Conservation (phyloP, 2,113 vertebrate species). For the Sylvietta virens region DNA sequence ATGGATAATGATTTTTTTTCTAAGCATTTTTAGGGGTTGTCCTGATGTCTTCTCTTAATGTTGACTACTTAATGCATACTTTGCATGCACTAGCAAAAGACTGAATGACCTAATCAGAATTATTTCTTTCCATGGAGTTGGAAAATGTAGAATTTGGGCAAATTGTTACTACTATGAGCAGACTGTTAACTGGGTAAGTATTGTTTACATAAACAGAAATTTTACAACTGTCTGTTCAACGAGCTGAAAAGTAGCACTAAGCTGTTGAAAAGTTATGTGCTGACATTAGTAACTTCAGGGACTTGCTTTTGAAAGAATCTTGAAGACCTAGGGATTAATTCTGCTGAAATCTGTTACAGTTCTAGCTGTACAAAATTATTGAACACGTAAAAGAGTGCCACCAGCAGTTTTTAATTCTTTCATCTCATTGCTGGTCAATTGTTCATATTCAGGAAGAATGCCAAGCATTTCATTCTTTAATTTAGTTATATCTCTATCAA, state of each 20-base stretch:
- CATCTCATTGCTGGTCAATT: background rate
- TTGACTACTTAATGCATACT: background rate
- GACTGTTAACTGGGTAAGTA: slow-evolving; percentile 3
- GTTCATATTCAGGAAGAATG: background rate
- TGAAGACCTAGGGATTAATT: background rate
- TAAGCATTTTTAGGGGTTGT: background rate
- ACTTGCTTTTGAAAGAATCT: background rate
- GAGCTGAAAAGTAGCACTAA: slow-evolving; percentile 13
- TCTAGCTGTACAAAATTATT: background rate
- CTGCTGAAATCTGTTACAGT: background rate
- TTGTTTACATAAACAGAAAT: slow-evolving; percentile 32
- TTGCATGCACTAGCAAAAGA: background rate
- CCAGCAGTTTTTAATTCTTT: background rate
- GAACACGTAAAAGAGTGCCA: background rate
- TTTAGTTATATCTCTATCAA: background rate
- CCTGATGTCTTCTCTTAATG: background rate
- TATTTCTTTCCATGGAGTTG: background rate
- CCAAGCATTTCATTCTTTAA: background rate
- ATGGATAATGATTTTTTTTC: background rate
- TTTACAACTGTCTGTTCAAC: background rate
- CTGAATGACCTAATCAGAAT: background rate
- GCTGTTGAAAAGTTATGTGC: background rate
- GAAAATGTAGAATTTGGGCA: background rate
- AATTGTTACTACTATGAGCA: background rate
- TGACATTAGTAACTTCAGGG: background rate